phyloP scores from a whole-genome alignment of 2,113 vertebrate species.

The Origma solitaria region DNA sequence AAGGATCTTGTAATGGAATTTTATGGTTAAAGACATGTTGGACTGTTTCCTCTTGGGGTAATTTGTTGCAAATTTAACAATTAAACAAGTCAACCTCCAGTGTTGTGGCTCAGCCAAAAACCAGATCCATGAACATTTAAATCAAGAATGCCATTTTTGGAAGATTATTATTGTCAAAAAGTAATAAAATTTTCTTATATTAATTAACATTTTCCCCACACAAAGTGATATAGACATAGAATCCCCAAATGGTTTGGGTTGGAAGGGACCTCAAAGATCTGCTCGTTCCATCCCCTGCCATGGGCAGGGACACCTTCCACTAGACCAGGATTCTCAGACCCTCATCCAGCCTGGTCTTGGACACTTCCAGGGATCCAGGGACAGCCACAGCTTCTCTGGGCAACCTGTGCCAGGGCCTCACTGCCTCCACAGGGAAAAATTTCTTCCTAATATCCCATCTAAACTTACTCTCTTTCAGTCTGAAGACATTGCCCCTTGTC shows the following conservation, averaged over 20 bases:
- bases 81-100: background rate
- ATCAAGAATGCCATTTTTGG: background rate
- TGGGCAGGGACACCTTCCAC: background rate
- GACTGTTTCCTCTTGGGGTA: background rate
- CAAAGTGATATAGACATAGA: background rate
- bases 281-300: rapidly evolving
- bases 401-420: background rate
- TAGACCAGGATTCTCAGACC: background rate
- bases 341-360: background rate
- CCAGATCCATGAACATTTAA: background rate
- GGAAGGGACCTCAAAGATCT: background rate
- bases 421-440: rapidly evolving
- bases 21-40: background rate
- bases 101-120: background rate
- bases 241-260: background rate
- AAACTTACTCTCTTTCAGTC: background rate
- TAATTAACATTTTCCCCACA: background rate
- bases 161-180: background rate
- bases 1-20: background rate
- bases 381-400: background rate
- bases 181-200: background rate
- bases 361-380: background rate
- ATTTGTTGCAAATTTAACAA: background rate
- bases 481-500: background rate
- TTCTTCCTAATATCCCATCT: background rate